These are phyloP conservation scores for Hoplostethus mediterraneus DNA, from an alignment of 2,797 vertebrate species.

Conservation along the genomic window DNA sequence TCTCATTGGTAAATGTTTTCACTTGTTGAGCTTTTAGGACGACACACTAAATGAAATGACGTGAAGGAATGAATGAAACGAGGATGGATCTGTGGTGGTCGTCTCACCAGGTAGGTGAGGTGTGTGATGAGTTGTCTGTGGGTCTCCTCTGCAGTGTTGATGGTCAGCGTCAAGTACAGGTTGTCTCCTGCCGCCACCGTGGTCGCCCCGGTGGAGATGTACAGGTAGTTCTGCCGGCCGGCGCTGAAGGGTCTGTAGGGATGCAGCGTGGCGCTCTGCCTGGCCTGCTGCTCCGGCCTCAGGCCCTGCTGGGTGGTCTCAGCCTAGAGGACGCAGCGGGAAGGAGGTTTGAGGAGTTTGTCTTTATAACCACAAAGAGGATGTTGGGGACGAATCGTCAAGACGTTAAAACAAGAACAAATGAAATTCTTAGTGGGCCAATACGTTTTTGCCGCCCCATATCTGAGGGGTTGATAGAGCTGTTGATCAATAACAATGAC, in stretches of 20 bases:
- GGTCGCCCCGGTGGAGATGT: conserved; percentile 59
- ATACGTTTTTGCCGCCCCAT: too few relatives aligned
- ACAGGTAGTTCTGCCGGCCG: conserved; percentile 55
- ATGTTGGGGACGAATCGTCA: too few relatives aligned
- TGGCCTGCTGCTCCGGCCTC: conserved; percentile 78
- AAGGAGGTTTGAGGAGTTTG: background rate
- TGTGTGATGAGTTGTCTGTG: conserved; percentile 53
- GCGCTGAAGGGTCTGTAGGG: background rate
- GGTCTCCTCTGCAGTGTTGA: conserved; percentile 7
- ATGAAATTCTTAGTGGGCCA: too few relatives aligned
- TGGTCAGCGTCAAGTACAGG: conserved; percentile 50
- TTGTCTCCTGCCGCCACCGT: conserved; percentile 49
- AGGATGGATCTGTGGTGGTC: too few relatives aligned
- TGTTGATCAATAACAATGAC: too few relatives aligned
- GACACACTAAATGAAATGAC: too few relatives aligned
- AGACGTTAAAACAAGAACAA: background rate
- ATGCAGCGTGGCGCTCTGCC: conserved; percentile 14
- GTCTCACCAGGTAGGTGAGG: conserved; percentile 81
- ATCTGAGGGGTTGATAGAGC: too few relatives aligned
- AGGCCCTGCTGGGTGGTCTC: conserved; percentile 66
- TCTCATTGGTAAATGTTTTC: too few relatives aligned
- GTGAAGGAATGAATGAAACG: too few relatives aligned
- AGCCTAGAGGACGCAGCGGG: conserved; percentile 55
- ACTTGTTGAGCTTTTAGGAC: too few relatives aligned
- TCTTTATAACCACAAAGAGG: too few relatives aligned